Evolutionary conservation across 2,113 vertebrate species (phyloP), one percentile per base, ranked within the genome.

Genomic region (Hystrix cristata): DNA sequence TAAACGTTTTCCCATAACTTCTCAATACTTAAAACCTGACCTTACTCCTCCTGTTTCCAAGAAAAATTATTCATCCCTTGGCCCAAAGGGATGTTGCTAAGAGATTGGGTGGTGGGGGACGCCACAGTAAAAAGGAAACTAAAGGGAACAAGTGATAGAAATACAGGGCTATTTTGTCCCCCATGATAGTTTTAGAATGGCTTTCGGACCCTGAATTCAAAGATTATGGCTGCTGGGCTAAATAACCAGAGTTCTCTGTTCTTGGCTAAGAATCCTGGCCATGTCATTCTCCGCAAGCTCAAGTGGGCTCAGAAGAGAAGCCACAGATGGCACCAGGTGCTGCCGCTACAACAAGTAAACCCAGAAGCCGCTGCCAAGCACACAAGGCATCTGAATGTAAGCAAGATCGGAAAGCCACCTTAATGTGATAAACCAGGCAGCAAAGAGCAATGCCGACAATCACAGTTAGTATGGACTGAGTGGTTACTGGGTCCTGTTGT

Each of bases 401-500:
- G 59, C 0, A 25, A 80, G 29, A 27, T 6, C 18, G 7, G 62
- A 57, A 60, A 48, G 4, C 6, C 82, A 11, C n/a, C 5, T 1
- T 14, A 4, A 7, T 7, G 69, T 4, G 25, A 57, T 1, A 12
- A 25, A 8, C 13, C 5, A 27, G 57, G 23, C 14, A 16, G 16
- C 4, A 38, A 21, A 76, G 48, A 38, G 87, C 57, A 46, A 0
- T 2, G 4, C 7, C 0, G 3, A 67, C 0, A 1, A 2, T 1
- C 0, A 1, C 0, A 13, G 34, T 27, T 1, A 10, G 16, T 0
- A 5, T 3, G 55, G 14, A 1, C 8, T 0, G 21, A 55, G 67
- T 0, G 8, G 65, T 14, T 10, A 4, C 3, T n/a, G 16, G 0
- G 46, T 27, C 55, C 12, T 0, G 19, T 4, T 5, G 16, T 27